Evolutionary conservation across 2,113 vertebrate genomes (phyloP), one percentile per base, ranked within the genome.

Genomic region (Taxidea taxus): DNA sequence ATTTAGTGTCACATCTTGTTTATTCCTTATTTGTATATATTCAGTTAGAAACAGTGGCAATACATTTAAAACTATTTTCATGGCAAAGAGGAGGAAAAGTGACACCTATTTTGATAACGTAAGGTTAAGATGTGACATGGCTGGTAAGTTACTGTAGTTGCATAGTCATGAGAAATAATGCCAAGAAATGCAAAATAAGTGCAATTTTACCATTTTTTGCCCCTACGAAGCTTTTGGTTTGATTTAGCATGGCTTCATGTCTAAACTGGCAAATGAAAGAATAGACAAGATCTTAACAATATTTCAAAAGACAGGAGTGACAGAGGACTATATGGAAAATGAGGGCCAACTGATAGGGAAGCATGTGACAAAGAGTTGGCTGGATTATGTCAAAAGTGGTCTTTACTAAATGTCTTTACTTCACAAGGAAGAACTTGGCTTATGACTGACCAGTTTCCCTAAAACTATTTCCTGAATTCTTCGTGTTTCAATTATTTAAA

Each of bases 1-100:
- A 91, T 89, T 94, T 97, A 82, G 47, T 92, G 31, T 12, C 42
- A 70, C 56, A 77, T 88, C 37, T 97, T 95, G 34, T 83, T 96
- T 94, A 74, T 74, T 91, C 1, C 14, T 86, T 60, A 91, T 94
- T 91, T 93, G 62, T 84, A 87, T 75, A 62, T 60, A 70, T 64
- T 92, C 27, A 70, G 0, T 42, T 95, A 56, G 34, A 96, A 93
- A 89, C 25, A 85, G 90, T 72, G 21, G 5, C 10, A 88, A n/a
- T 80, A 20, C 0, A 51, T 83, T 72, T 78, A 51, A 18, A 85
- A 51, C 18, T 75, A 62, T 87, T 87, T 94, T 86, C 64, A n/a
- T 68, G 39, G 34, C 20, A 62, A 90, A 93, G 15, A 0, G 21
- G 4, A 23, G 31, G 23, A 62, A 92, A 89, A 83, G 47, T 37